phyloP scores from a whole-genome alignment of 1,140 invertebrate genomes.

The Elysia chlorotica region DNA sequence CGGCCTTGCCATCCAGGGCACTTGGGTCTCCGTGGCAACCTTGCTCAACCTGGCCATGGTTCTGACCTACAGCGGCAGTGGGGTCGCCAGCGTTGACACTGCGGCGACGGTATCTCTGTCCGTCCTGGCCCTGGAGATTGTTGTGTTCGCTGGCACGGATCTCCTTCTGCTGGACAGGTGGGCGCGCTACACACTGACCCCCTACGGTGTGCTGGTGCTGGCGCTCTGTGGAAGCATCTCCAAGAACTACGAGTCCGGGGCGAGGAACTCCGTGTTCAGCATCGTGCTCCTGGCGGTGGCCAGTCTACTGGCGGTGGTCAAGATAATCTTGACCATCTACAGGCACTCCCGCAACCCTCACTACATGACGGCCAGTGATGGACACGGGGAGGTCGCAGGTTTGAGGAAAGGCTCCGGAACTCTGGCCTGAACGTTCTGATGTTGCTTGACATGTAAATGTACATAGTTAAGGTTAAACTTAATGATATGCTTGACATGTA shows the following conservation, averaged over 20 bases:
- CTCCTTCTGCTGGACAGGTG: constrained; percentile 43
- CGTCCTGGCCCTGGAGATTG: constrained; percentile 35
- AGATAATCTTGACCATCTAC: constrained; percentile 33
- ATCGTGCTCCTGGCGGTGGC: constrained; percentile 37
- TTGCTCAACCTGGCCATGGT: constrained; percentile 48
- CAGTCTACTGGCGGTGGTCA: constrained; percentile 25
- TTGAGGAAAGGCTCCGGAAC: no score
- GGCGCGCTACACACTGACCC: constrained; percentile 48
- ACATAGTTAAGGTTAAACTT: no score
- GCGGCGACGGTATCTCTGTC: constrained; percentile 36
- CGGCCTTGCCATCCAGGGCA: constrained; percentile 52
- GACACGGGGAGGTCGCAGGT: no score
- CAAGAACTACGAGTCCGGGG: constrained; percentile 37
- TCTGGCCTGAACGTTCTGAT: no score
- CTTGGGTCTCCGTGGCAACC: constrained; percentile 54
- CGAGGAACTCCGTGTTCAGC: constrained; percentile 43
- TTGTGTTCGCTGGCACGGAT: constrained; percentile 40
- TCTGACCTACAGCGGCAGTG: constrained; percentile 30
- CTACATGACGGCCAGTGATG: no score
- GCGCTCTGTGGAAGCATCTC: constrained; percentile 44
- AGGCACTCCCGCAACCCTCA: constrained; percentile 28
- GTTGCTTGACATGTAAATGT: no score
- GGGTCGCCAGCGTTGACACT: constrained; percentile 17
- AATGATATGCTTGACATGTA: no score
- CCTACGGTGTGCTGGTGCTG: constrained; percentile 48